phyloP scores from a whole-genome alignment of 2,113 vertebrate genomes.

The Anarrhichthys ocellatus region DNA sequence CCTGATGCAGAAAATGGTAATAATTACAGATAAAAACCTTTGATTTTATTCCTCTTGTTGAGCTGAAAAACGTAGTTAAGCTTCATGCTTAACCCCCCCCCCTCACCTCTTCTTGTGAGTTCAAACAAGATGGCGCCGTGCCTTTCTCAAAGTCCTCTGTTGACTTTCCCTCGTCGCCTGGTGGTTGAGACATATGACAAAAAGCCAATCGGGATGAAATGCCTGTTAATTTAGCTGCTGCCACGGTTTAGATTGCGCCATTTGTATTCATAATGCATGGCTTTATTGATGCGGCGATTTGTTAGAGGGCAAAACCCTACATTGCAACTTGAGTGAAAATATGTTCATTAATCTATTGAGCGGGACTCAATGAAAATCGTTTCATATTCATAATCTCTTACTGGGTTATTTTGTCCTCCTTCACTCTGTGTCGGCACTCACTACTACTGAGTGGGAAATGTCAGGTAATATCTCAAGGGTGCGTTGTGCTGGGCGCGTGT shows the following conservation, averaged over 20 bases:
- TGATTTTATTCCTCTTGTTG: conserved; percentile 76
- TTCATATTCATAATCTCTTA: conserved; percentile 78
- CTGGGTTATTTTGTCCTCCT: conserved; percentile 66
- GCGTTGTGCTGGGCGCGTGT: conserved; percentile 42
- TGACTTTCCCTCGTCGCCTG: conserved; percentile 64
- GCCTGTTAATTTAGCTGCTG: conserved; percentile 77
- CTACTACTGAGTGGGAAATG: conserved; percentile 71
- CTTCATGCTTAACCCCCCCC: not conserved
- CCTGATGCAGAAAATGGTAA: conserved; percentile 78
- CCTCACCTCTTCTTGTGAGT: not conserved
- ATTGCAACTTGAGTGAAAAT: conserved; percentile 77
- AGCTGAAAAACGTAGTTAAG: conserved; percentile 59
- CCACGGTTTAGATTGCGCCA: conserved; percentile 72
- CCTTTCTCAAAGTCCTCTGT: conserved; percentile 66
- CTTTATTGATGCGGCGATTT: conserved; percentile 79
- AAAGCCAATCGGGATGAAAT: conserved; percentile 76
- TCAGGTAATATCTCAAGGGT: conserved; percentile 70
- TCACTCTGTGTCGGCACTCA: conserved; percentile 44
- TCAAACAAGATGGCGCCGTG: conserved; percentile 44
- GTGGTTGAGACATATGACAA: conserved; percentile 70
- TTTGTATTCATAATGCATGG: conserved; percentile 78
- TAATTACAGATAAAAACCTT: conserved; percentile 82
- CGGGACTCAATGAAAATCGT: conserved; percentile 70
- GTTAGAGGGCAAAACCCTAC: conserved; percentile 78
- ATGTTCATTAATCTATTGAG: conserved; percentile 79